Base-by-base conservation (phyloP, 2,113 vertebrate species). In the Falcunculus frontatus region DNA sequence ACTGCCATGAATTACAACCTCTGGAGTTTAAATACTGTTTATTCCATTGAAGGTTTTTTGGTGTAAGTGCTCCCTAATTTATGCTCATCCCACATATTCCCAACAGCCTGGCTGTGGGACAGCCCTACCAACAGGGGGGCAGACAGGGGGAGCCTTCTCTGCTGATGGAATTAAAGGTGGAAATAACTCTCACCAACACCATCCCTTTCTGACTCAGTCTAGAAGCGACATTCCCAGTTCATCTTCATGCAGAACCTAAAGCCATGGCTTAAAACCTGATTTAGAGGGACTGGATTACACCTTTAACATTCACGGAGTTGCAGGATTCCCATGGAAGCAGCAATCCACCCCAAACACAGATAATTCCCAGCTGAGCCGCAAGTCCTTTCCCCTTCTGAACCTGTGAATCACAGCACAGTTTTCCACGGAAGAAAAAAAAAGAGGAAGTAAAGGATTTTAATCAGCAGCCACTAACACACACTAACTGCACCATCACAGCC, bases 221-320 rank as follows among this genome's bases (percentile, higher is more conserved):
- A n/a, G 10, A 41, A 56, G 35, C 35, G 68, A 29, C 9, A 65
- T 3, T 11, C 10, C 59, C 42, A 5, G 16, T 44, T 77, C 41
- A 23, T 52, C 37, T 68, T 56, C 5, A 37, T 15, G n/a, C 39
- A 78, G 60, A 65, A 37, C 37, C 5, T 16, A 78, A 55, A 7
- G 13, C 19, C 37, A 64, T 9, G 27, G 15, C 3, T 64, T 50
- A 59, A 82, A 90, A 44, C 12, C 42, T 9, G 5, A 6, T 52
- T 60, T 17, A n/a, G 50, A 60, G 50, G 10, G 39, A 4, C 7
- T 52, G 29, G 41, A 10, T 50, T 42, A 5, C 2, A 18, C 27
- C n/a, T 57, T 4, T 4, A 32, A 17, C 7, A 5, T 16, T 23
- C 10, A 2, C 27, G 0, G 3, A 0, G 21, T 7, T 20, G 5